phyloP scores from a whole-genome alignment of 2,113 vertebrate species.

The Orthochromis indermauri region DNA sequence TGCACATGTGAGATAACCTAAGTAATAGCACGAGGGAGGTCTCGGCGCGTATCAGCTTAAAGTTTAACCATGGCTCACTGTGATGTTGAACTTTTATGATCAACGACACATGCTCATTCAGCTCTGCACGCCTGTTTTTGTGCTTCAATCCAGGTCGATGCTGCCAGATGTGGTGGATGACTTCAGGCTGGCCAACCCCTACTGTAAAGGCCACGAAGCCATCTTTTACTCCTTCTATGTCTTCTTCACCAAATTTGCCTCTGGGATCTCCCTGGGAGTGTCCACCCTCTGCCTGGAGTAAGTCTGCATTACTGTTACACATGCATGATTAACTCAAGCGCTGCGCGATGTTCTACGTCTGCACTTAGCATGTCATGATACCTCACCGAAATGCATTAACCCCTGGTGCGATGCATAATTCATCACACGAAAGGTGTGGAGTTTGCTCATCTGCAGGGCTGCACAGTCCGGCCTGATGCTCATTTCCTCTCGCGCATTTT shows the following conservation, averaged over 20 bases:
- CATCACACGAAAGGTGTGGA: neutral
- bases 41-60: neutral
- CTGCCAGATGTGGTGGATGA: conserved; percentile 92
- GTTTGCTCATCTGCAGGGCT: neutral
- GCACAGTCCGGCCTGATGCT: neutral
- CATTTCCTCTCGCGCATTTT: neutral
- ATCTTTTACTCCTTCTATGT: conserved; percentile 97
- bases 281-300: conserved; percentile 89
- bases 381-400: neutral
- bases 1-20: conserved; percentile 2
- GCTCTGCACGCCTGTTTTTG: neutral
- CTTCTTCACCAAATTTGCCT: conserved; percentile 90
- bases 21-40: neutral
- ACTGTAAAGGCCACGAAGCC: conserved; percentile 81
- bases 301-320: conserved; percentile 55
- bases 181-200: conserved; percentile 82
- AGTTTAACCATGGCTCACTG: neutral
- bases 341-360: neutral
- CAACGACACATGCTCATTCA: neutral
- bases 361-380: neutral
- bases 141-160: conserved; percentile 82
- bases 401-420: neutral
- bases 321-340: neutral
- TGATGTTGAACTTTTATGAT: neutral
- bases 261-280: conserved; percentile 86